These are phyloP conservation scores for Ectemnius lituratus DNA, from an alignment of 2,888 invertebrate genomes.

Conservation along the genomic window DNA sequence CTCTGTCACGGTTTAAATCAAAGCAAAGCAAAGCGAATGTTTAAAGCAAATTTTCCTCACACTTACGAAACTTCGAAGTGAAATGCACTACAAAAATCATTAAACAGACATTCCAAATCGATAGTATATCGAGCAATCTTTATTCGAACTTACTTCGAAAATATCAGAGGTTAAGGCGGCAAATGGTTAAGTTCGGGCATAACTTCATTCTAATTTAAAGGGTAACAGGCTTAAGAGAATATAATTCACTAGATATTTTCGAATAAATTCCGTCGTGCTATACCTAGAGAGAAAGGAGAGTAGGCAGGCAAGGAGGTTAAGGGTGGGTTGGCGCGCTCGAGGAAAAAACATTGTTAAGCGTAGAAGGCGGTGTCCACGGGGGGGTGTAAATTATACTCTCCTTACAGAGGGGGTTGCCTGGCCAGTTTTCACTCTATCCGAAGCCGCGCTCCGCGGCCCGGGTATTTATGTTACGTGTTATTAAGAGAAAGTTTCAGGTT, in stretches of 20 bases:
- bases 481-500: constrained; percentile 63
- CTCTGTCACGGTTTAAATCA: too few species aligned
- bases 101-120: too few species aligned
- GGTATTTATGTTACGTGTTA: constrained; percentile 66
- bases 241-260: constrained; percentile 50
- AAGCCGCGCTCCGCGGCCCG: constrained; percentile 23
- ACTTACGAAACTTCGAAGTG: too few species aligned
- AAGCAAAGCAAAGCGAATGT: too few species aligned
- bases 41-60: too few species aligned
- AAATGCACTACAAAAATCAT: too few species aligned
- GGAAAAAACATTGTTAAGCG: constrained; percentile 34
- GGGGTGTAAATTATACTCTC: constrained; percentile 57
- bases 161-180: background rate
- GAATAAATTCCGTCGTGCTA: constrained; percentile 34
- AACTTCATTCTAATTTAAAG: constrained; percentile 50
- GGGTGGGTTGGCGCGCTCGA: constrained; percentile 13
- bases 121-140: constrained; percentile 13
- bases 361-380: constrained; percentile 29
- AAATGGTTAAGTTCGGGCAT: background rate
- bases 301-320: background rate
- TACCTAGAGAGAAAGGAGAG: background rate
- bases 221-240: constrained; percentile 41
- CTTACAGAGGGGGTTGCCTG: constrained; percentile 33
- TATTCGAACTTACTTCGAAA: background rate
- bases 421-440: constrained; percentile 53